Evolutionary conservation across 2,888 invertebrate species (phyloP), one percentile per base, ranked within the genome.

Genomic region (Galeopsomyia nigrocyanea): DNA sequence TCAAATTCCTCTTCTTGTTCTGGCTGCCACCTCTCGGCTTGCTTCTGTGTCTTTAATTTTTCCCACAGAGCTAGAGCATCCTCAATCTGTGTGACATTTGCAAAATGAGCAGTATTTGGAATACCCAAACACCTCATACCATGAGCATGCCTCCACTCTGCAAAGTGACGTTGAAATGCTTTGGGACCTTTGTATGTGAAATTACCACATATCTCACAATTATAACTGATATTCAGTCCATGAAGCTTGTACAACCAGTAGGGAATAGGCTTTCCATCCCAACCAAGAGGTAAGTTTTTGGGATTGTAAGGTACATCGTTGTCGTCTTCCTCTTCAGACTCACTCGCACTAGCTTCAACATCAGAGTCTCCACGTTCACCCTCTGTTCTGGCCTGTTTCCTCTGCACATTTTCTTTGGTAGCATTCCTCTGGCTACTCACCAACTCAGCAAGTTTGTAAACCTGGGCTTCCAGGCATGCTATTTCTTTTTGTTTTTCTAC

Each of bases 231-330:
- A 87, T 99, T 99, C 13, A 99, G 89, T 0, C 99, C 99, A 84
- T 99, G 99, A 7, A 99, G 89, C 87, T 99, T 99, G 88, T 99
- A 99, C 68, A 99, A 87, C 99, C 99, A 99, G 87, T 99, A 99
- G 0, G 99, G 98, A 77, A 93, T 93, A 0, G 93, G 93, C 85
- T 98, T 99, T 68, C 98, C 98, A 87, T 99, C 99, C 98, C 98
- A 99, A 0, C 99, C 99, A 0, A 99, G 91, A 0, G 99, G 99
- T 69, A 99, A 88, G 88, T 99, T 99, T 88, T 99, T 99, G 0
- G 99, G 99, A 88, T 99, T 99, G 87, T 99, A 99, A 0, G 99
- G 99, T 47, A 99, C 96, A 83, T 98, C 97, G 76, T 97, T 96
- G 79, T 96, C 96, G 74, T 92, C 92, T 80, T 95, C 95, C 74